Evolutionary conservation across 2,113 vertebrate genomes (phyloP), one percentile per base, ranked within the genome.

Genomic region (Pogona vitticeps): DNA sequence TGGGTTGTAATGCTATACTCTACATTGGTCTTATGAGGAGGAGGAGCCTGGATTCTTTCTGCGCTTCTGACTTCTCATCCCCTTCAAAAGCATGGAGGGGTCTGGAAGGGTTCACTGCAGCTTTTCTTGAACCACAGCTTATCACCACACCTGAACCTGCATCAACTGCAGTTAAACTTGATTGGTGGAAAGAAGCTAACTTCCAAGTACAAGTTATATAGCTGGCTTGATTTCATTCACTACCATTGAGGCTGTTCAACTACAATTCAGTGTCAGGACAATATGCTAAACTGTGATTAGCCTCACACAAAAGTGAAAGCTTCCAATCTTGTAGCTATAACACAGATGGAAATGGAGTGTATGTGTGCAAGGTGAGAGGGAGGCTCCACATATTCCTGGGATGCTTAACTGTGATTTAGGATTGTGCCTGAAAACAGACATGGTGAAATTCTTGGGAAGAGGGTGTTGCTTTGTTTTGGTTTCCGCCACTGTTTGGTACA

Each of bases 401-500:
- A 77, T 58, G 31, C 28, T 33, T 6, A 77, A 77, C 14, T 56
- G 17, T 42, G 72, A 10, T 75, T 75, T 75, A 26, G 72, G 36
- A 75, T 40, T 40, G 26, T 21, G 23, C 40, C 20, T 75, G 36
- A 75, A 75, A 31, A 28, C 7, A 61, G 31, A 61, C 38, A 84
- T 31, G 20, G 23, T 63, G 56, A 21, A 21, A 3, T 71, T 28
- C 52, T 58, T 26, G 33, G 72, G 52, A 15, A 33, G 52, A 73
- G 20, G 10, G 40, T 91, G n/a, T n/a, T n/a, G 58, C 4, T 17
- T 59, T 59, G 58, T 63, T 20, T 26, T 63, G 17, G 28, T 31
- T 89, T 90, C 76, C 91, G 93, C 93, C 56, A 88, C 91, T 94
- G 91, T 88, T 92, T 93, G 90, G 92, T 94, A 93, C 91, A 91